Conservation (phyloP, 2,797 vertebrate species). For the Alcedo quadribrachys region DNA sequence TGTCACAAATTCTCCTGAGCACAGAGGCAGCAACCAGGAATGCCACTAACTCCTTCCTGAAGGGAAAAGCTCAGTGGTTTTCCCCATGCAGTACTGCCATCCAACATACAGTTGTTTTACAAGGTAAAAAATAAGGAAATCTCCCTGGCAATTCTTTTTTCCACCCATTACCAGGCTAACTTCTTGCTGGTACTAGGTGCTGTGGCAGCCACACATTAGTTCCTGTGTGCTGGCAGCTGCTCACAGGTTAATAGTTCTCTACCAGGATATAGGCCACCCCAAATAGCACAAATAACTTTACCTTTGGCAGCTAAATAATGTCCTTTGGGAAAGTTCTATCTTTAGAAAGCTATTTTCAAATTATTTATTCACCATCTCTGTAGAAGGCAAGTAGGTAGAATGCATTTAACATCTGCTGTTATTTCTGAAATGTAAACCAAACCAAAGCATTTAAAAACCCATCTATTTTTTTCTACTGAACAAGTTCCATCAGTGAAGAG, state of each 20-base stretch:
- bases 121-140: not conserved
- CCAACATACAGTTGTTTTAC: not conserved
- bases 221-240: not conserved
- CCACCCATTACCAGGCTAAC: not conserved
- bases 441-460: not conserved
- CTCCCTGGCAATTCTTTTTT: not conserved
- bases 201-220: not conserved
- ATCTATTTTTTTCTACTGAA: not conserved
- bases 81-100: not conserved
- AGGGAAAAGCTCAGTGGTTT: not conserved
- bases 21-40: not conserved
- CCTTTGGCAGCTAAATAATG: not conserved
- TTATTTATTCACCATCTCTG: not conserved
- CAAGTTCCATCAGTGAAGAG: not conserved
- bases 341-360: not conserved
- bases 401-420: slow-evolving; percentile 4
- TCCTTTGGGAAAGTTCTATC: not conserved
- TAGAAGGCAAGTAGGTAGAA: not conserved
- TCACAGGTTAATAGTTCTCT: not conserved
- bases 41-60: not conserved
- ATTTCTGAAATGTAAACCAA: not conserved
- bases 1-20: slow-evolving; percentile 31
- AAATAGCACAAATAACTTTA: not conserved
- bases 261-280: too few species aligned
- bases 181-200: not conserved